Conservation (phyloP, 2,797 vertebrate genomes). For the Aythya fuligula region DNA sequence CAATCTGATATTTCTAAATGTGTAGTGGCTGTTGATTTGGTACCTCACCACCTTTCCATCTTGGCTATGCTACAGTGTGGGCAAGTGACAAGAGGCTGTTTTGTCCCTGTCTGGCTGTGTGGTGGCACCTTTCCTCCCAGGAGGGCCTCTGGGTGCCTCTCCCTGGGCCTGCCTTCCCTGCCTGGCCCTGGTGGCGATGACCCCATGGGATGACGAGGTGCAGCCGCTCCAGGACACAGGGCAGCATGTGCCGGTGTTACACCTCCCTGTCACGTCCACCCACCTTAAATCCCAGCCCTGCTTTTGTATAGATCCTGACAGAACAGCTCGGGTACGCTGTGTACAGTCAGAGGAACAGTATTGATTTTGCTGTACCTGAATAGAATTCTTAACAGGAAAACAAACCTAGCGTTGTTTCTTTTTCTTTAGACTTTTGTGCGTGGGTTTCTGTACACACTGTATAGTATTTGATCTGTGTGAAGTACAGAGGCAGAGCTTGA, state of each 20-base stretch:
- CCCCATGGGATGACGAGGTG: fast-evolving
- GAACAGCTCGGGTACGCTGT: slow-evolving; percentile 34
- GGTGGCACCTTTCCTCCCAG: neutral
- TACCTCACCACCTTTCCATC: neutral
- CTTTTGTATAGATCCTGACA: slow-evolving; percentile 39
- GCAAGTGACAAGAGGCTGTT: neutral
- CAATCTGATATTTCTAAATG: neutral
- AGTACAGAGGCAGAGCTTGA: neutral
- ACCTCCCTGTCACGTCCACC: neutral
- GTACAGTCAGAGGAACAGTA: slow-evolving; percentile 54
- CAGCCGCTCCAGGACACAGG: neutral
- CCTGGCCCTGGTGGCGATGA: neutral
- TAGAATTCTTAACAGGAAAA: slow-evolving; percentile 52
- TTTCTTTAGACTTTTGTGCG: neutral
- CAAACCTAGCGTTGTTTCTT: slow-evolving; percentile 10
- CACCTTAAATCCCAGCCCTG: slow-evolving; percentile 25
- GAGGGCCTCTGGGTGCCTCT: fast-evolving
- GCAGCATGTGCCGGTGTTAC: fast-evolving
- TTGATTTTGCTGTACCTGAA: slow-evolving; percentile 59
- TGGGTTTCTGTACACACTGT: slow-evolving; percentile 10
- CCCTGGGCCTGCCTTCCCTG: neutral
- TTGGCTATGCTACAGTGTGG: neutral
- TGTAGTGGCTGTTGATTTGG: neutral
- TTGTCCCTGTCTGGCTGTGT: neutral
- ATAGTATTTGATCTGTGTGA: neutral